These are phyloP conservation scores for Drosophila antonietae DNA, from an alignment of 2,888 invertebrate species.

Conservation along the genomic window DNA sequence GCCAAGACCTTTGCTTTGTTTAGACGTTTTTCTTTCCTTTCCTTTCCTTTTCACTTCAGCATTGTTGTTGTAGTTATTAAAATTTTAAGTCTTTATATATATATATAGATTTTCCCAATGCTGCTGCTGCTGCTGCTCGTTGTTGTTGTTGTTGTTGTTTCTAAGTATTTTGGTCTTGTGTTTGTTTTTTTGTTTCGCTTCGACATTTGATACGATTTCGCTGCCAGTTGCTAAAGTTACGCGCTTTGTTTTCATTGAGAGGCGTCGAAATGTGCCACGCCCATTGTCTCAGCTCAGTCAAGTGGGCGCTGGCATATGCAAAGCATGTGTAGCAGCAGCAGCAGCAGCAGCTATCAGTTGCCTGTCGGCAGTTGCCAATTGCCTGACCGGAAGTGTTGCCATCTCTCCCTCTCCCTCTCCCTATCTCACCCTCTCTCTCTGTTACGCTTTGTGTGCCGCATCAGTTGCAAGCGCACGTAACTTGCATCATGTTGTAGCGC, in stretches of 20 bases:
- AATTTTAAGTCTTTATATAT: conserved; percentile 19
- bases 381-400: conserved; percentile 57
- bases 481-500: conserved; percentile 34
- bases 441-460: conserved; percentile 19
- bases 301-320: conserved; percentile 64
- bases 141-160: conserved; percentile 45
- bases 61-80: conserved; percentile 23
- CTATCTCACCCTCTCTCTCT: not conserved
- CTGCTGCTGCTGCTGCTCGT: not conserved
- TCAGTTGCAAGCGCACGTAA: conserved; percentile 44
- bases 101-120: not conserved
- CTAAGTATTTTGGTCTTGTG: conserved; percentile 45
- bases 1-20: conserved; percentile 33
- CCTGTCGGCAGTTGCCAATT: conserved; percentile 26
- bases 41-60: conserved; percentile 21
- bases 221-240: conserved; percentile 29
- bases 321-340: conserved; percentile 53
- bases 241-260: conserved; percentile 38
- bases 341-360: conserved; percentile 14
- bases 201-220: conserved; percentile 58
- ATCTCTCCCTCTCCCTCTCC: not conserved
- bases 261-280: conserved; percentile 64
- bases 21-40: conserved; percentile 36
- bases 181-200: conserved; percentile 48
- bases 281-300: conserved; percentile 32